phyloP scores from a whole-genome alignment of 2,113 vertebrate genomes.

The Junco hyemalis region DNA sequence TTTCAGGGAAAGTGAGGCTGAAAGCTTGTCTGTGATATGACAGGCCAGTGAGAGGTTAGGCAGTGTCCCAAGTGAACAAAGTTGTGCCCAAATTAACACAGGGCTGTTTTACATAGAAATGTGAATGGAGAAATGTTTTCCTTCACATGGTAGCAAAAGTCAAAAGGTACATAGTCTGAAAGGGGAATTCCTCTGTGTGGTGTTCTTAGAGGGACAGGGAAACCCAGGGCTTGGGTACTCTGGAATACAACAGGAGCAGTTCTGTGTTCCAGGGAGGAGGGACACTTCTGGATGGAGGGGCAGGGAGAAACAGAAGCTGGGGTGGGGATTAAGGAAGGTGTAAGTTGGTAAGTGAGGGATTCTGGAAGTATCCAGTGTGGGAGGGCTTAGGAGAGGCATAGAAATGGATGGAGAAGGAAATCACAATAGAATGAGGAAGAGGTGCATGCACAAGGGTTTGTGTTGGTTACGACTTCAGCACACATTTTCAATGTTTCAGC shows the following conservation, averaged over 20 bases:
- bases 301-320: background rate
- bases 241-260: background rate
- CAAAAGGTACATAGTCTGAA: background rate
- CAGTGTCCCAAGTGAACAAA: background rate
- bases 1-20: background rate
- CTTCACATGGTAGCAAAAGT: background rate
- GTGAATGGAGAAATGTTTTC: background rate
- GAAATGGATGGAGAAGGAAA: background rate
- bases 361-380: background rate
- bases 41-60: background rate
- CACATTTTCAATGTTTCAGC: background rate
- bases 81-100: background rate
- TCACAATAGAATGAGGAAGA: background rate
- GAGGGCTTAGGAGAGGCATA: background rate
- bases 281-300: background rate
- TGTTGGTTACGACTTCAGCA: background rate
- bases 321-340: background rate
- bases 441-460: background rate
- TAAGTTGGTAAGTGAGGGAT: background rate
- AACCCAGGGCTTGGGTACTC: background rate
- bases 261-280: background rate
- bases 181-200: background rate
- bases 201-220: background rate
- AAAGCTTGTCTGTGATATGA: background rate
- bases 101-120: background rate